Evolutionary conservation across 2,888 invertebrate species (phyloP).

Genomic region (Phrixothrix hirtus): DNA sequence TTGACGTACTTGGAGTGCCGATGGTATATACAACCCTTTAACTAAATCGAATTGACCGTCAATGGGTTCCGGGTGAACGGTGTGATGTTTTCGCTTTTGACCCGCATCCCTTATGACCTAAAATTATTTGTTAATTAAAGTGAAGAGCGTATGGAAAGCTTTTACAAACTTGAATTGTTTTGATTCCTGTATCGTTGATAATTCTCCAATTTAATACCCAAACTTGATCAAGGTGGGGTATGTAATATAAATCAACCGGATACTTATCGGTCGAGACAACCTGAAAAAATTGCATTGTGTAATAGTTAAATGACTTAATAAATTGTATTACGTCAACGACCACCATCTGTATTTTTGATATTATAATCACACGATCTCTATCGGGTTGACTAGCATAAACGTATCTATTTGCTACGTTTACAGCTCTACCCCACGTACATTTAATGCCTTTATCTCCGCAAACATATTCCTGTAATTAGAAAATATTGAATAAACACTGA

Average conservation of each 20-base stretch:
- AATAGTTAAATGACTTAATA: conserved; percentile 25
- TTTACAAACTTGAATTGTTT: conserved; percentile 65
- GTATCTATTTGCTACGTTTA: conserved; percentile 71
- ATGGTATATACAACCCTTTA: conserved; percentile 65
- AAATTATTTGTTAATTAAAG: background rate
- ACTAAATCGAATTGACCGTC: conserved; percentile 77
- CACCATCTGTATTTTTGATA: conserved; percentile 72
- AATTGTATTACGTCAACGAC: conserved; percentile 64
- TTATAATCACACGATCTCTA: conserved; percentile 70
- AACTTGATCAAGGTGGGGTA: conserved; percentile 72
- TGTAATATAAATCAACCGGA: conserved; percentile 71
- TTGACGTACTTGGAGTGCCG: conserved; percentile 57
- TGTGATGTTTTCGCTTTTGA: conserved; percentile 71
- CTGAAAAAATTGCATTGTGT: conserved; percentile 31
- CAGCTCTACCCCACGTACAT: conserved; percentile 74
- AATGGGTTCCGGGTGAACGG: conserved; percentile 73
- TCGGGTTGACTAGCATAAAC: conserved; percentile 74
- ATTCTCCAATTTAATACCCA: conserved; percentile 75
- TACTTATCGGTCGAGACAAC: conserved; percentile 73
- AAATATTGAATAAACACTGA: too few relatives aligned
- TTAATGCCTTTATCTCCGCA: conserved; percentile 70
- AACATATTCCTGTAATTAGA: conserved; percentile 72
- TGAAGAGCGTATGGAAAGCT: too few relatives aligned
- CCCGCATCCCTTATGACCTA: conserved; percentile 73
- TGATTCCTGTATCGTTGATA: conserved; percentile 62